A percentile compares a stretch with the other conserved stretches of the same genome.
These are phyloP conservation scores for Dyspetes luteomarginatus DNA, from an alignment of 2,888 invertebrate genomes.

Conservation along the genomic window DNA sequence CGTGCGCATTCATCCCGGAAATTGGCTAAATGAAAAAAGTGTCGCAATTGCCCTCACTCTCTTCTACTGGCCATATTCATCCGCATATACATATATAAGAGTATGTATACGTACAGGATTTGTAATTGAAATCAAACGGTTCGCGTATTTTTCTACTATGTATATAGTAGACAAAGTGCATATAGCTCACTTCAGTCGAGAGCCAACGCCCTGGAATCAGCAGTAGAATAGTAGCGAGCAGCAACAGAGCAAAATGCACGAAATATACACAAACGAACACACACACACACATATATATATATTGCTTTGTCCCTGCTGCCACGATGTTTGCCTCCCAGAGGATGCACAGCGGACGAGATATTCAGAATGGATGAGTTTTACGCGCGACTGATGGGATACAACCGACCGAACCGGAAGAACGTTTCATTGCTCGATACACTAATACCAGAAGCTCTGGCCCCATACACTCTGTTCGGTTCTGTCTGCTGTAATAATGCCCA, in stretches of 20 bases:
- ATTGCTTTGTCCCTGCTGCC: neutral
- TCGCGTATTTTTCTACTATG: neutral
- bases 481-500: conserved; percentile 18
- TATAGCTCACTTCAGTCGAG: neutral
- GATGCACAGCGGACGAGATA: neutral
- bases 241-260: neutral
- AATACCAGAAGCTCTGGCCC: neutral
- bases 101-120: neutral
- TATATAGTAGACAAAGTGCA: neutral
- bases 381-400: conserved; percentile 32
- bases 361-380: conserved; percentile 25
- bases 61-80: too few species aligned
- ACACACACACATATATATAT: neutral
- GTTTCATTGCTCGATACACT: too few species aligned
- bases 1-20: too few species aligned
- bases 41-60: too few species aligned
- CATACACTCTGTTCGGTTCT: conserved; percentile 1
- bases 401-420: conserved; percentile 49
- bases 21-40: too few species aligned
- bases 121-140: neutral
- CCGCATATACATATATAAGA: too few species aligned
- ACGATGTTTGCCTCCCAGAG: conserved; percentile 13
- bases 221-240: too few species aligned
- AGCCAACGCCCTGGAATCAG: conserved; percentile 36
- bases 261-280: neutral